Percentiles rank a stretch among this genome's conserved stretches.
Evolutionary conservation across 2,797 vertebrate species (phyloP).

Genomic region (Hemitrygon akajei): DNA sequence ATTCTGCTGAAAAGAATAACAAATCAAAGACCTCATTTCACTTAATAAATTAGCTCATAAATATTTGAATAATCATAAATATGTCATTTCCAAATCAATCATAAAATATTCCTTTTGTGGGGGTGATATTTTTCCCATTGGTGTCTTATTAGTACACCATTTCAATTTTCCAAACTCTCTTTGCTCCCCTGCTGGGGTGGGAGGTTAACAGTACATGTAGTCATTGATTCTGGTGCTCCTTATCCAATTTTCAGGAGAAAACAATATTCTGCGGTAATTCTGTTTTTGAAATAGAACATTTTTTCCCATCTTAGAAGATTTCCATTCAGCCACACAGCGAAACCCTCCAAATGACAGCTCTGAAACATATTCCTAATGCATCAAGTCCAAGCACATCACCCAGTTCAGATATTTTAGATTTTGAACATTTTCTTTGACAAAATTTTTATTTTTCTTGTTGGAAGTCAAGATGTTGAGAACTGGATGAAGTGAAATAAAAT

Average conservation of each 20-base stretch:
- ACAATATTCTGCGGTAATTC: neutral
- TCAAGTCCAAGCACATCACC: neutral
- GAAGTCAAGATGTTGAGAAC: neutral
- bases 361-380: neutral
- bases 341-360: neutral
- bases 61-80: slow-evolving; percentile 66
- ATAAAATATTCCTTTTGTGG: neutral
- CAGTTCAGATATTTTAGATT: neutral
- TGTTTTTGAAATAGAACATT: neutral
- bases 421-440: neutral
- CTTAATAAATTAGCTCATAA: slow-evolving; percentile 76
- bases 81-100: slow-evolving; percentile 28
- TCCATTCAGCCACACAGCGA: neutral
- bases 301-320: neutral
- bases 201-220: neutral
- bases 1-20: slow-evolving; percentile 59
- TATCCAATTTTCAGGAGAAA: neutral
- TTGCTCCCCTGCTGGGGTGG: neutral
- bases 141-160: neutral
- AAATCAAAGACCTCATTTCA: slow-evolving; percentile 69
- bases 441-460: neutral
- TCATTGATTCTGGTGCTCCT: neutral
- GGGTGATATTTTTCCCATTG: neutral
- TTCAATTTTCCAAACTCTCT: neutral
- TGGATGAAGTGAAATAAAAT: neutral